Evolutionary conservation across 2,797 vertebrate genomes (phyloP), one percentile per base, ranked within the genome.

Genomic region (Staurois parvus): DNA sequence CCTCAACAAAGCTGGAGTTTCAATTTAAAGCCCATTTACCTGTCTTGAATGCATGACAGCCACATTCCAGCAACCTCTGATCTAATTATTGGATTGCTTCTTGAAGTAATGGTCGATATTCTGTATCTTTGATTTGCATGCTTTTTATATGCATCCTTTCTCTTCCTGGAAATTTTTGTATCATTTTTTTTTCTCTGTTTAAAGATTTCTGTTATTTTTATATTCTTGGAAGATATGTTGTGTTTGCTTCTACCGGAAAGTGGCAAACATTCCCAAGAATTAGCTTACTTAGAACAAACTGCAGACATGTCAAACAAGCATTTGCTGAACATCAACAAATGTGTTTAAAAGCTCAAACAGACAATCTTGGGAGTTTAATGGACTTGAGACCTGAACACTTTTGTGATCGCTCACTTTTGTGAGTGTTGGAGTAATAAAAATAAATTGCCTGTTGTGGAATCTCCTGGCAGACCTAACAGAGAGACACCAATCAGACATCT

Each of bases 71-170:
- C 52, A 59, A 56, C 56, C 87, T 13, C 56, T 88, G 76, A 15
- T 62, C 76, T 67, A 85, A 83, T 89, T 87, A 88, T 90, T 79
- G 90, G 69, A 88, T 91, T 69, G 67, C 59, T 83, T 78, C 74
- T 78, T 83, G 80, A 30, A 72, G 75, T 87, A 79, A 78, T 79
- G 80, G 80, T 87, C 69, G 69, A 75, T 79, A 75, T 83, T 83
- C 29, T 74, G 80, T 87, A 83, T 73, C 80, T 87, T 87, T 87
- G 74, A 87, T 72, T 87, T 83, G 85, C 80, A 87, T 87, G 85
- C 75, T 83, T 86, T 85, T 86, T 86, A 86, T 77, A 86, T 76
- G 75, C 79, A 86, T 75, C 40, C 37, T 67, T 81, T 77, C 64
- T 70, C 40, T 73, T 74, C 12, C 66, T 70, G 32, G 19, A 59